Evolutionary conservation across 2,113 vertebrate genomes (phyloP).

Genomic region (Anser brachyrhynchus): DNA sequence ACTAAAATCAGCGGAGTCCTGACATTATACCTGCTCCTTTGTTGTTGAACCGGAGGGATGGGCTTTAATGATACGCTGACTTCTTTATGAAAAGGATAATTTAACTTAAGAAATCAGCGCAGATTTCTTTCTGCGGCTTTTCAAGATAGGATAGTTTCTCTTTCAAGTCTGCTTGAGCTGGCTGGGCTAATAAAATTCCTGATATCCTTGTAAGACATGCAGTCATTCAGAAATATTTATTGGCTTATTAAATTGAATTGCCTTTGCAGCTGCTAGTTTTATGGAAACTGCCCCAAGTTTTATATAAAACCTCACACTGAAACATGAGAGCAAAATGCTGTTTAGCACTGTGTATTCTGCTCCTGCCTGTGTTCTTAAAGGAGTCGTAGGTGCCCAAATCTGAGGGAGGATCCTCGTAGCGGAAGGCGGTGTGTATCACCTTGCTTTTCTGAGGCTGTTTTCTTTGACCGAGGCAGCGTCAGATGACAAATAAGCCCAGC

Average conservation of each 20-base stretch:
- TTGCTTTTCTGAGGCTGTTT: not conserved
- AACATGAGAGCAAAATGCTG: not conserved
- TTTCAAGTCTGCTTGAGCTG: not conserved
- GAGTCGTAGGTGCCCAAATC: not conserved
- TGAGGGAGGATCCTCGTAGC: not conserved
- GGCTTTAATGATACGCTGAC: not conserved
- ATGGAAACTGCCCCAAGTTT: not conserved
- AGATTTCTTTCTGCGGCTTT: not conserved
- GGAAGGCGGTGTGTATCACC: not conserved
- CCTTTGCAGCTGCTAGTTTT: not conserved
- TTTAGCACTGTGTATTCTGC: not conserved
- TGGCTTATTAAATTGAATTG: slow-evolving; percentile 27
- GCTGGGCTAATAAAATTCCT: not conserved
- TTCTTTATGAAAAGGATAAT: not conserved
- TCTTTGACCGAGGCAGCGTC: not conserved
- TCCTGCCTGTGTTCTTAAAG: not conserved
- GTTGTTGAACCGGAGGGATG: not conserved
- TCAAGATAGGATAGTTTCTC: not conserved
- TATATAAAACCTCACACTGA: not conserved
- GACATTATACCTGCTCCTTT: not conserved
- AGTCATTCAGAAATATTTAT: slow-evolving; percentile 32
- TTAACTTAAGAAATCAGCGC: not conserved
- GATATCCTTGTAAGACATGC: not conserved
- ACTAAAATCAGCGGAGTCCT: not conserved
- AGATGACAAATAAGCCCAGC: not conserved